Conservation (phyloP, 2,888 invertebrate species). For the Drosophila sordidula region DNA sequence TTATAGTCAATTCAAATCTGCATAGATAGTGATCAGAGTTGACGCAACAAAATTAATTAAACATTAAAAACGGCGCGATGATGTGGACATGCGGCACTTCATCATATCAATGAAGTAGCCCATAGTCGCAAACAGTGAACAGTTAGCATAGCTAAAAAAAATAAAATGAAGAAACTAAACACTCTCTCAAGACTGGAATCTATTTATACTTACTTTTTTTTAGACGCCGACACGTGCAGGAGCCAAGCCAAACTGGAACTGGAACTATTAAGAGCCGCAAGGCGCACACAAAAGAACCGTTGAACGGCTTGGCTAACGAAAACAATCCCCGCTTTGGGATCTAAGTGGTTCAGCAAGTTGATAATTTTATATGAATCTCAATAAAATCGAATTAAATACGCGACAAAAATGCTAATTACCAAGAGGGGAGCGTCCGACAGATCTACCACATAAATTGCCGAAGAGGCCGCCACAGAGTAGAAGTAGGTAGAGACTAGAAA, state of each 20-base stretch:
- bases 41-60: slow-evolving; percentile 65
- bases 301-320: slow-evolving; percentile 39
- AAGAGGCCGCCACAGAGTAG: slow-evolving; percentile 7
- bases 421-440: slow-evolving; percentile 28
- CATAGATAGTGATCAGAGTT: slow-evolving; percentile 62
- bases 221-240: slow-evolving; percentile 33
- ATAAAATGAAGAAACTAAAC: background rate
- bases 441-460: slow-evolving; percentile 57
- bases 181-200: background rate
- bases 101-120: slow-evolving; percentile 50
- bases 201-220: slow-evolving; percentile 1
- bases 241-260: slow-evolving; percentile 22
- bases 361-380: slow-evolving; percentile 73
- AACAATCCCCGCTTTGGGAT: slow-evolving; percentile 33
- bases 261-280: slow-evolving; percentile 41
- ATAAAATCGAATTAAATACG: slow-evolving; percentile 79
- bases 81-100: slow-evolving; percentile 53
- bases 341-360: slow-evolving; percentile 78
- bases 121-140: background rate
- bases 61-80: slow-evolving; percentile 65
- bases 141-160: background rate
- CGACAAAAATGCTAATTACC: slow-evolving; percentile 76
- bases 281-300: slow-evolving; percentile 22
- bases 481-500: slow-evolving; percentile 35
- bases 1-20: slow-evolving; percentile 42